These are phyloP conservation scores for Daubentonia madagascariensis DNA, from an alignment of 2,113 vertebrate genomes.

Conservation along the genomic window DNA sequence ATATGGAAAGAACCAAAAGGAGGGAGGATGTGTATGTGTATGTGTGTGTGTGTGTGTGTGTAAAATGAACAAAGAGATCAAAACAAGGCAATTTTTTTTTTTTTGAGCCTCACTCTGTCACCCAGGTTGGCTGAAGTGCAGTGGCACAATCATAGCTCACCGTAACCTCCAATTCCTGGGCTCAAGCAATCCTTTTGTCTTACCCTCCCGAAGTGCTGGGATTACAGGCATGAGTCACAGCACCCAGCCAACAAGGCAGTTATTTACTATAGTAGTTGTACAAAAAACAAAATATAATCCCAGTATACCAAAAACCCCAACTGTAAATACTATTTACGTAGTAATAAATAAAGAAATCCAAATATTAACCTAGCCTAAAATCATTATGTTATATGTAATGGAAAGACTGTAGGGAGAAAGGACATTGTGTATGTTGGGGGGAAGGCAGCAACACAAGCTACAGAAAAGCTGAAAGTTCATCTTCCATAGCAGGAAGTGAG, in stretches of 20 bases:
- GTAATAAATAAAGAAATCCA: not conserved
- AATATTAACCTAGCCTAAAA: not conserved
- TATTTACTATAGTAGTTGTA: not conserved
- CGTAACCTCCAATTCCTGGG: too few relatives aligned
- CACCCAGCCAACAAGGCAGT: too few relatives aligned
- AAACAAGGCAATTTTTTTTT: not conserved
- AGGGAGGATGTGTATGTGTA: not conserved
- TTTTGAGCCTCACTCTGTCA: too few relatives aligned
- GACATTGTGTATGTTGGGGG: not conserved
- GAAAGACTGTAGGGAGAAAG: not conserved
- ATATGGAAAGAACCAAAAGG: not conserved
- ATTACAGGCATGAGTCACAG: too few relatives aligned
- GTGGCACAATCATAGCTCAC: too few relatives aligned
- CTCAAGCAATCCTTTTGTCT: too few relatives aligned
- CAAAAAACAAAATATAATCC: not conserved
- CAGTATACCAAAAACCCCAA: not conserved
- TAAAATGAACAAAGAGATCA: not conserved
- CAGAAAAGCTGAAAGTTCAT: not conserved
- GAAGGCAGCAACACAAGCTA: not conserved
- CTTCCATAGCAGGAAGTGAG: not conserved
- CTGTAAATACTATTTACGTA: not conserved
- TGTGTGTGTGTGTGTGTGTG: not conserved
- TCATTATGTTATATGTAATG: not conserved
- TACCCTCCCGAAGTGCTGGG: too few relatives aligned
- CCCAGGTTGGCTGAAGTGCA: too few relatives aligned